Conservation (phyloP, 1,140 invertebrate genomes). For the Psix sp. region DNA sequence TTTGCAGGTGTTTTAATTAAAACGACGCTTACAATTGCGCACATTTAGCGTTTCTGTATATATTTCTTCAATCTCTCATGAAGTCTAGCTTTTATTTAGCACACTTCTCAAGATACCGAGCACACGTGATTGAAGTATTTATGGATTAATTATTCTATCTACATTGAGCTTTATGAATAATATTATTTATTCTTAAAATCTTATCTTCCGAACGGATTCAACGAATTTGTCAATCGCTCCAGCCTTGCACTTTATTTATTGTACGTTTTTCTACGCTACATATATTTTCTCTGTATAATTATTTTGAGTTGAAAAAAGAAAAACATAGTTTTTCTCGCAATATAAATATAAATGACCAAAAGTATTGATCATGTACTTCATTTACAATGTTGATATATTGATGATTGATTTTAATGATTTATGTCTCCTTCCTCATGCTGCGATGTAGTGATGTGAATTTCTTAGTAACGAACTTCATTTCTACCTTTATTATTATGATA, state of each 20-base stretch:
- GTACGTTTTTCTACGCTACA: conserved; percentile 46
- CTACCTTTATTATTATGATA: conserved; percentile 25
- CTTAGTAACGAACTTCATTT: conserved; percentile 29
- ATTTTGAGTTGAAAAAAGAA: conserved; percentile 15
- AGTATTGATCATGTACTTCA: conserved; percentile 29
- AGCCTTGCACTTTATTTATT: conserved; percentile 49
- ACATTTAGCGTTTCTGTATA: conserved; percentile 46
- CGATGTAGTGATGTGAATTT: conserved; percentile 13
- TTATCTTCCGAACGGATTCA: conserved; percentile 31
- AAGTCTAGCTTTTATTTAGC: conserved; percentile 15
- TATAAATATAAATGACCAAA: conserved; percentile 17
- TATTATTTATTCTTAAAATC: conserved; percentile 40
- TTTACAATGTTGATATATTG: conserved; percentile 20
- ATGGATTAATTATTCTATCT: conserved; percentile 56
- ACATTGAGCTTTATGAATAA: conserved; percentile 55
- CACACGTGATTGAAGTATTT: conserved; percentile 39
- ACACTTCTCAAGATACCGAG: conserved; percentile 20
- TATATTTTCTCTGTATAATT: conserved; percentile 18
- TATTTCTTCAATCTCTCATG: conserved; percentile 23
- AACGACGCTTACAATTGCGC: conserved; percentile 36
- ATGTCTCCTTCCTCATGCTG: conserved; percentile 13
- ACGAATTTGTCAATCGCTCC: conserved; percentile 28
- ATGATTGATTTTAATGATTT: conserved; percentile 26
- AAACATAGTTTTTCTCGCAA: conserved; percentile 9
- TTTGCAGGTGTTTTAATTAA: conserved; percentile 34